phyloP scores from a whole-genome alignment of 1,140 invertebrate genomes.

The Oppia nitens region DNA sequence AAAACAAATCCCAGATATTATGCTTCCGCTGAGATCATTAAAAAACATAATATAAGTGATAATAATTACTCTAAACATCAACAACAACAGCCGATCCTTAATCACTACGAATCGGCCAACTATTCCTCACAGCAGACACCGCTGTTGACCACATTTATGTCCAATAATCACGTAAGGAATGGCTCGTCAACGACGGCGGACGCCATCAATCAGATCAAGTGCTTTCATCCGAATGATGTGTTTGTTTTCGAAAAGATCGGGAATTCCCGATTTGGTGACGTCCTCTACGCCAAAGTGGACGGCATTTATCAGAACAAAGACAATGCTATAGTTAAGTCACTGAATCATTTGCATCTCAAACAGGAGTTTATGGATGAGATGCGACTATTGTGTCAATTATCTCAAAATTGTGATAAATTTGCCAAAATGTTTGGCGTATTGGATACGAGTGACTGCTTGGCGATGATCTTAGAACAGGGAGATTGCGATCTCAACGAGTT shows the following conservation, averaged over 20 bases:
- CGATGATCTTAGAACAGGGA: conserved; percentile 6
- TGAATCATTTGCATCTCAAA: conserved; percentile 1
- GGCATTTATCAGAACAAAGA: background rate
- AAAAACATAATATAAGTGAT: conserved; percentile 7
- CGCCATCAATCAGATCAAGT: conserved; percentile 3
- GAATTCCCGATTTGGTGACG: background rate
- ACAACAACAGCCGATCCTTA: background rate
- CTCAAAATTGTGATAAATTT: conserved; percentile 5
- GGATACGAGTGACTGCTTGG: background rate
- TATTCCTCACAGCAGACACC: background rate
- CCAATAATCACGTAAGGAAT: background rate
- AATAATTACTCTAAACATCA: background rate
- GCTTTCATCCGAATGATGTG: conserved; percentile 2
- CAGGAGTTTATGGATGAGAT: conserved; percentile 5
- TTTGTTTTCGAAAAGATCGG: background rate
- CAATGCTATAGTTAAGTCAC: conserved; percentile 1
- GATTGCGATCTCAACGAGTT: conserved; percentile 9
- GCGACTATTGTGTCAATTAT: conserved; percentile 1
- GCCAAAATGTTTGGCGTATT: conserved; percentile 7
- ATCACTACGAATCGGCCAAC: background rate
- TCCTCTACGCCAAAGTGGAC: background rate
- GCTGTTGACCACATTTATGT: background rate
- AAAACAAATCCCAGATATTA: background rate
- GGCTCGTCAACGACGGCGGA: background rate
- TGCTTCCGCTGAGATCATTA: background rate